Base-by-base conservation (phyloP, 2,113 vertebrate genomes). In the Cololabis saira region DNA sequence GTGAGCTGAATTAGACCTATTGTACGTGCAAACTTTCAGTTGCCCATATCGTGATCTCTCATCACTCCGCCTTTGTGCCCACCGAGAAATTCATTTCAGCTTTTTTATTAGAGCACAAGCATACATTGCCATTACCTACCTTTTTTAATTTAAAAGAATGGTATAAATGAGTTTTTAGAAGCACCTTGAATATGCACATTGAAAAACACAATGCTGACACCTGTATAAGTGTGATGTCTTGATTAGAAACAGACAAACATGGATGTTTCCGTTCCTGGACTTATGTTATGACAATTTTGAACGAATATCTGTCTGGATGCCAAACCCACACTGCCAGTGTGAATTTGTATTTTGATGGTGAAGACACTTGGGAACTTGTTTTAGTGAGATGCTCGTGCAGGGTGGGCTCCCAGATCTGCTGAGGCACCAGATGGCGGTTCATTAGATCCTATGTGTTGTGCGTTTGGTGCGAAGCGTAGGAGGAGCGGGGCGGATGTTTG, bases 1-100 rank as follows among this genome's bases (percentile, higher is more conserved):
- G 82, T 86, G 60, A 33, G 74, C 83, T 58, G 85, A 89, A 81
- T 87, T 82, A 88, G 62, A 78, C 45, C 83, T 55, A 89, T 89
- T 90, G 87, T 85, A 19, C 16, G 68, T 30, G 75, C 74, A 83
- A 84, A 83, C 85, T 83, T 71, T 75, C 85, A 80, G 78, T 71
- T 57, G 59, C 67, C 48, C 19, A 11, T 67, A 80, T 82, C 78
- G 45, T 75, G 75, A 83, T 80, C 86, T 59, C 84, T 81, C 80
- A 78, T 84, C 71, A 33, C 68, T 65, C 44, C 66, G 61, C 74
- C 57, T 88, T 83, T 77, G 51, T 76, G 78, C 65, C 51, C 78
- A 54, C 59, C 60, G 48, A 71, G 62, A 87, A 78, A 84, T 85
- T 88, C 56, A 80, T 87, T 85, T 83, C 68, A 80, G 78, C 49